Base-by-base conservation (phyloP, 2,888 invertebrate genomes). In the Plagodis dolabraria region DNA sequence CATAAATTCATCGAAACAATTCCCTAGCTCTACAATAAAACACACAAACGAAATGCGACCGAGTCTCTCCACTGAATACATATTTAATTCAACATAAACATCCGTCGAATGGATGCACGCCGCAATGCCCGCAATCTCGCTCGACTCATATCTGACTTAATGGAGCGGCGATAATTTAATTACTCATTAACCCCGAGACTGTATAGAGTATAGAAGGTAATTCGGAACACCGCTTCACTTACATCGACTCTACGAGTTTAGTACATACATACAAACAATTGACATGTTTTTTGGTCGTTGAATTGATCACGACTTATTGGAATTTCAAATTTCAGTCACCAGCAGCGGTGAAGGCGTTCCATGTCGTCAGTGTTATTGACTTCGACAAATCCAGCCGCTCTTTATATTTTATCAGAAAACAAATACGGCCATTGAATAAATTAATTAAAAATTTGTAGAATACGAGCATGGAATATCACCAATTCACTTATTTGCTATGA, bases 301-400 rank as follows among this genome's bases (percentile, higher is more conserved):
- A 42, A 22, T 72, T 73, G 72, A 78, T 77, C 73, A 61, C 63
- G 57, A 61, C 63, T 53, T 60, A 80, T 82, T 82, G 79, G 74
- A 74, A 78, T 74, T 80, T 76, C 71, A 82, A 73, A 82, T 80
- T 63, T 55, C 60, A 54, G 69, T 67, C 72, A 69, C 53, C 67
- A 40, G 8, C 40, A 40, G 40, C 10, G 33, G 52, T 47, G 48
- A 38, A 65, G 64, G 63, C 70, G 65, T 67, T 53, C 67, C 57
- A 66, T 64, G 63, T 69, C 65, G 68, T 69, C 57, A 61, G 70
- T 76, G 68, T 76, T 77, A 76, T 75, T 72, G 68, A 75, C 68
- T 69, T 69, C 69, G 76, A 72, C 74, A 70, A 57, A 67, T 74
- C 52, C 72, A 71, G 67, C 57, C 56, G 11, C 61, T 54, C 53